Conservation (phyloP, 2,888 invertebrate genomes). For the Resseliella maxima region DNA sequence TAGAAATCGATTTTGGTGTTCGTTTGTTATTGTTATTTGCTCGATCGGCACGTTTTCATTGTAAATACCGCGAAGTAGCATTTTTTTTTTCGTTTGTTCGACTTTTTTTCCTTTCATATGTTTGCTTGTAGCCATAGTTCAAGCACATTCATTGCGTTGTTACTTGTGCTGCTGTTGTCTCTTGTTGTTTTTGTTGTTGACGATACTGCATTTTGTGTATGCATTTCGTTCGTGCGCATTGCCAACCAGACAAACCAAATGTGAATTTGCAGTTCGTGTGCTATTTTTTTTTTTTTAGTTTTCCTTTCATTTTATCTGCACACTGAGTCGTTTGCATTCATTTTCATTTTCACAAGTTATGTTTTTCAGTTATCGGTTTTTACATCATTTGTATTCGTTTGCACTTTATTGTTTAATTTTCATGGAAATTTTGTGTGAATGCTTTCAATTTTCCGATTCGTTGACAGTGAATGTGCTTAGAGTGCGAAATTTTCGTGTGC, state of each 20-base stretch:
- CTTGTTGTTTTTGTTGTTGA: neutral
- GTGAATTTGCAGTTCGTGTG: conserved; percentile 17
- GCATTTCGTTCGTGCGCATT: conserved; percentile 43
- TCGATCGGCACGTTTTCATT: conserved; percentile 53
- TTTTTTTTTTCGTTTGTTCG: neutral
- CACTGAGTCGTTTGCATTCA: conserved; percentile 21
- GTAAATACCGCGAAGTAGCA: conserved; percentile 44
- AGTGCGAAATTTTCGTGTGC: conserved; percentile 13
- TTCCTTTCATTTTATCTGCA: conserved; percentile 17
- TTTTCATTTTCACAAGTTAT: conserved; percentile 53
- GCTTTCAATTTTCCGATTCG: conserved; percentile 53
- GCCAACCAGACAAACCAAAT: neutral
- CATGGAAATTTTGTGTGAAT: conserved; percentile 47
- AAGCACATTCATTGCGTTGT: neutral
- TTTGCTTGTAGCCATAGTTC: neutral
- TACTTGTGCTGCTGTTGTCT: neutral
- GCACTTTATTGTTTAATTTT: conserved; percentile 53
- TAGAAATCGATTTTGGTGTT: neutral
- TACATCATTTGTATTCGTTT: conserved; percentile 51
- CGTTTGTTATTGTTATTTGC: conserved; percentile 44
- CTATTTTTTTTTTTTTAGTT: neutral
- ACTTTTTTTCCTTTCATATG: neutral
- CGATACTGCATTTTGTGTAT: conserved; percentile 27
- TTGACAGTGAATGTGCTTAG: conserved; percentile 45
- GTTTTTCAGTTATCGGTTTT: conserved; percentile 53